Base-by-base conservation (phyloP, 2,113 vertebrate species). In the Campylomormyrus numenius region DNA sequence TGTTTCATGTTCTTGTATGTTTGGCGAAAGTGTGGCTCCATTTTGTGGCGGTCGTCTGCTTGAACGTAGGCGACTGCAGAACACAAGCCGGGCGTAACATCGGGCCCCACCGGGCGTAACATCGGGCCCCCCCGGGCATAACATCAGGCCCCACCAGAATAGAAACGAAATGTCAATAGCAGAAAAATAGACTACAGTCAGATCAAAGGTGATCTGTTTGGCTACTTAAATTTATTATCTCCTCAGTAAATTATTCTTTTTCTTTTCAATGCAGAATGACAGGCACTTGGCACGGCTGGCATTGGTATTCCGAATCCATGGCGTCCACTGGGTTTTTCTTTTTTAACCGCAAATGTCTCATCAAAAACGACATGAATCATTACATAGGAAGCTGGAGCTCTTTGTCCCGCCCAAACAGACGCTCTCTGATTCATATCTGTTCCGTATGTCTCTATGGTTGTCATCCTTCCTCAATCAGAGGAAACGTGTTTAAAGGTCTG, bases 211-310 rank as follows among this genome's bases (percentile, higher is more conserved):
- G 50, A 46, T 11, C 58, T 50, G 88, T 89, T 13, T n/a, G 35
- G 31, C 83, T 52, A 58, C 35, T 62, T 66, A 39, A 27, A 83
- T n/a, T 52, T 17, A 89, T 87, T 66, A 8, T 70, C 5, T 24
- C 46, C 89, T 9, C 86, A 91, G 74, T 88, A 17, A 87, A 90
- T 56, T 66, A 93, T 87, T 92, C 91, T 48, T 91, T 93, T 84
- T 15, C 50, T 85, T 89, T 91, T 93, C 92, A 31, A 27, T 31
- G 62, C 62, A 70, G 62, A 21, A 31, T 70, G 62, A 66, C 58
- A 66, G 58, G 15, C 5, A 42, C 4, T 77, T 8, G 31, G 31
- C 35, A 42, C 35, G 15, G 74, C 35, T 39, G 15, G 7, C 31
- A 77, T 39, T 24, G 35, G 15, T 35, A 77, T 42, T 42, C 15